phyloP scores from a whole-genome alignment of 2,113 vertebrate genomes.

The Progne subis region DNA sequence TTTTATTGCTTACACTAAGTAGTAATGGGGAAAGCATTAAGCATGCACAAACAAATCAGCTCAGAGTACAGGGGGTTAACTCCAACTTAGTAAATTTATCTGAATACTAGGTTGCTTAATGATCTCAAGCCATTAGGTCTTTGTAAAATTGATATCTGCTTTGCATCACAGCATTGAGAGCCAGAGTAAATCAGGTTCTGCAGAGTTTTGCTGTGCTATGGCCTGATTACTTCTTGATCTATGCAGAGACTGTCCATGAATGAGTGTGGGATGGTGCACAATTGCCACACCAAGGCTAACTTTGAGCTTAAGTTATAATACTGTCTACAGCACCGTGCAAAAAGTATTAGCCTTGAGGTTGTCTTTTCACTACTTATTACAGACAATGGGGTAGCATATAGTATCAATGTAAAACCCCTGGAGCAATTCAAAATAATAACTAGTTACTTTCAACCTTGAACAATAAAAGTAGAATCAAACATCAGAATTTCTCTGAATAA shows the following conservation, averaged over 20 bases:
- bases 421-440: background rate
- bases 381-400: rapidly evolving
- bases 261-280: background rate
- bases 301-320: background rate
- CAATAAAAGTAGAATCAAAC: background rate
- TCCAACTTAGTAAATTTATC: background rate
- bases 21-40: background rate
- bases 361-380: background rate
- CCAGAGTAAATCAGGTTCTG: background rate
- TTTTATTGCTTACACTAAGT: background rate
- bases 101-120: background rate
- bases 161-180: background rate
- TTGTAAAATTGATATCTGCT: background rate
- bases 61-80: background rate
- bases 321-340: background rate
- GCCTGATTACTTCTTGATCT: background rate
- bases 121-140: background rate
- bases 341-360: background rate
- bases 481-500: background rate
- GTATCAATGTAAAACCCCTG: background rate
- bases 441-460: background rate
- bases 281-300: background rate
- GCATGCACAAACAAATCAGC: background rate
- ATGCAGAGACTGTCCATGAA: background rate
- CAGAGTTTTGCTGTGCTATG: background rate